Conservation (phyloP, 2,113 vertebrate genomes). For the Oostethus manadensis region DNA sequence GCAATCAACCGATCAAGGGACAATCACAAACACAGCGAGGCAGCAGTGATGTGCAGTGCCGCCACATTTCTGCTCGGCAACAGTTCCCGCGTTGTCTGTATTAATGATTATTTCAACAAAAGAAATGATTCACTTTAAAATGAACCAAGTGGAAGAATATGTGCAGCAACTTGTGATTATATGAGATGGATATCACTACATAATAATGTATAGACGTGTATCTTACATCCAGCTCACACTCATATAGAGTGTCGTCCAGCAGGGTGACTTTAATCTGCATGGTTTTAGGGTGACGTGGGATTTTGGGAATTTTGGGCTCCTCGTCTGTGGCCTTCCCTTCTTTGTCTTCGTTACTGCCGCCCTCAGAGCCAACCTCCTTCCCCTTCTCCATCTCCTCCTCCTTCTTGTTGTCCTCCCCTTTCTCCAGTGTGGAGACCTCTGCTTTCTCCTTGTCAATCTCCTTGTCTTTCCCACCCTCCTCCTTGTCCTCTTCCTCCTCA, state of each 20-base stretch:
- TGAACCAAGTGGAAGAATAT: too few species aligned
- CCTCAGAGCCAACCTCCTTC: conserved; percentile 63
- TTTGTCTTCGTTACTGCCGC: conserved; percentile 55
- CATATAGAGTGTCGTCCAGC: conserved; percentile 84
- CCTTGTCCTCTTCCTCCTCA: conserved; percentile 60
- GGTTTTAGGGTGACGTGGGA: conserved; percentile 75
- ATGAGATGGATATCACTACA: too few species aligned
- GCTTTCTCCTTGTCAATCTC: conserved; percentile 34
- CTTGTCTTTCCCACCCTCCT: conserved; percentile 63
- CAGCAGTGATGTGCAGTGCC: too few species aligned
- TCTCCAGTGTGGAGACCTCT: conserved; percentile 34
- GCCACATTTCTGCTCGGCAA: too few species aligned
- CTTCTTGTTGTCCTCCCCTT: conserved; percentile 27
- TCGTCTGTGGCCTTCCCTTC: conserved; percentile 67
- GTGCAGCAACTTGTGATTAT: too few species aligned
- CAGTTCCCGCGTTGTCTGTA: too few species aligned
- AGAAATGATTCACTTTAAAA: too few species aligned
- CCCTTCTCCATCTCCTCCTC: conserved; percentile 35
- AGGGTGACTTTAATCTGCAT: conserved; percentile 90
- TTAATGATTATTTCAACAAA: too few species aligned
- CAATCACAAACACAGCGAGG: too few species aligned
- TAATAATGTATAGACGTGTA: neutral
- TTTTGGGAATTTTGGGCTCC: conserved; percentile 74
- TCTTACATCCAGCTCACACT: conserved; percentile 89
- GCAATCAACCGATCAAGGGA: too few species aligned